Evolutionary conservation across 37 sponge, comb jelly and placozoan genomes (phyloP).

Genomic region (Bolinopsis microptera): DNA sequence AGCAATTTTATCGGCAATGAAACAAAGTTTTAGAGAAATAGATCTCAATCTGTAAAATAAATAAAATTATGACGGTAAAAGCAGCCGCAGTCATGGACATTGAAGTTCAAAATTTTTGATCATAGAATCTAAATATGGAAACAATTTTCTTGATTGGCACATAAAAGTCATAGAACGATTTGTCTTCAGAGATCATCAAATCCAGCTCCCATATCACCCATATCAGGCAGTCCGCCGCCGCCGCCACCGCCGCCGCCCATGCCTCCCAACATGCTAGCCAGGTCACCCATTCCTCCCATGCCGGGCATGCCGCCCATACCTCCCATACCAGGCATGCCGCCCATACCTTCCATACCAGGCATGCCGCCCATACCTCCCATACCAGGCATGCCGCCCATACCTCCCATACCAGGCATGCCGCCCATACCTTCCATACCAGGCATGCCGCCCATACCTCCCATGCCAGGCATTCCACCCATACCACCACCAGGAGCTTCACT

Average conservation of each 20-base stretch:
- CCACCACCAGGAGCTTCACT: background rate
- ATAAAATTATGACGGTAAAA: background rate
- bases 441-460: constrained; percentile 35
- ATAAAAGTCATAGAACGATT: background rate
- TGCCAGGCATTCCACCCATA: background rate
- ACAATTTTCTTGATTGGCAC: background rate
- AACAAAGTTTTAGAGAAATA: background rate
- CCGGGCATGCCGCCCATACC: constrained; percentile 32
- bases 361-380: constrained; percentile 45
- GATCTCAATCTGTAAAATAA: background rate
- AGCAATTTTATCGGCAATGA: too few relatives aligned
- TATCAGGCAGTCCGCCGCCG: background rate
- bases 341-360: constrained; percentile 47
- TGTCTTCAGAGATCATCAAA: constrained; percentile 33
- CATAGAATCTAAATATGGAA: background rate
- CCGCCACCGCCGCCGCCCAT: too few relatives aligned
- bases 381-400: constrained; percentile 31
- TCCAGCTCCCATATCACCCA: constrained; percentile 54
- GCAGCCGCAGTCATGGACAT: background rate
- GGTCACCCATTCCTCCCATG: too few relatives aligned
- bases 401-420: constrained; percentile 45
- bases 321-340: constrained; percentile 45
- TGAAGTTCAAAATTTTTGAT: constrained; percentile 2
- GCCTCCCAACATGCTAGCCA: too few relatives aligned
- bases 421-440: constrained; percentile 54